Base-by-base conservation (phyloP, 2,888 invertebrate species). In the Acleris emargana region DNA sequence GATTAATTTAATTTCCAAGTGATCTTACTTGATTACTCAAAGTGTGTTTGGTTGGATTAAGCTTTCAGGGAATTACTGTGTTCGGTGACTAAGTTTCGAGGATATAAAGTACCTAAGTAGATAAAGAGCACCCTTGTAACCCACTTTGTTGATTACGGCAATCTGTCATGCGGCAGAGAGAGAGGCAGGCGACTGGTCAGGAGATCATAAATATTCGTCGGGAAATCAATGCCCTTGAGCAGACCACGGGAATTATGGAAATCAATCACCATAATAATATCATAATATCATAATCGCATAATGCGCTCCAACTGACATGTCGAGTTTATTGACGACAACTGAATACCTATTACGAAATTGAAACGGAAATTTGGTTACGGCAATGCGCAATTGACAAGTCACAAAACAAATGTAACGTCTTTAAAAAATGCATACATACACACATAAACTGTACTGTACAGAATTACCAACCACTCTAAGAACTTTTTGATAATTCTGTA, bases 81-180 rank as follows among this genome's bases (percentile, higher is more conserved):
- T 72, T 71, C 69, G 73, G 69, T 69, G 71, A 67, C 69, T 75
- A 82, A 82, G 81, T 86, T 82, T 82, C 75, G 75, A 69, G 70
- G 66, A 74, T 76, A 78, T 81, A 82, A n/a, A n/a, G n/a, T n/a
- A n/a, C n/a, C n/a, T n/a, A n/a, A 84, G 82, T 84, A 74, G 78
- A 84, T 83, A 83, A 79, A 72, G 75, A 74, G 71, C 77, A 82
- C 85, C 83, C 82, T 82, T 82, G 73, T 84, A 84, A 86, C 80
- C 66, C 75, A 86, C 80, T 85, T 87, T 83, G 72, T 60, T 77
- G 83, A 83, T 84, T 81, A 78, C 71, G 78, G 75, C 81, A 82
- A 83, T 86, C 79, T 80, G 80, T 83, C 77, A 77, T 76, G 75
- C 69, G 79, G 82, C 83, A 78, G 72, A 74, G 69, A 73, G 69